phyloP scores from a whole-genome alignment of 30 jellyfish, hydroid and myxozoan species.

The Aurelia sp. region DNA sequence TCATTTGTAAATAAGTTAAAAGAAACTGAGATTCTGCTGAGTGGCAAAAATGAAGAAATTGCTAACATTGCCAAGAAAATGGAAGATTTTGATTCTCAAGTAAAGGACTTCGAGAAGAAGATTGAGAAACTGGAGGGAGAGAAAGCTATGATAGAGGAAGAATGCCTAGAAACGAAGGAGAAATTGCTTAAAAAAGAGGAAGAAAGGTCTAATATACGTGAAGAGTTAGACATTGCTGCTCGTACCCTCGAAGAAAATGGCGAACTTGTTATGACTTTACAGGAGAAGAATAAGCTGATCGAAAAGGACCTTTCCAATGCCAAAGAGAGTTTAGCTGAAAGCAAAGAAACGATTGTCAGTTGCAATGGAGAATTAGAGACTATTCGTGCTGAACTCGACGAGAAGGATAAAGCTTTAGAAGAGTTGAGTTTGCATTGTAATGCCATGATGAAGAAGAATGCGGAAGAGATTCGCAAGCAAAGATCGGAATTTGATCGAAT shows the following conservation, averaged over 20 bases:
- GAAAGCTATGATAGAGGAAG: too few species aligned
- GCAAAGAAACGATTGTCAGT: not conserved
- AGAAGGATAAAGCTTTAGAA: not conserved
- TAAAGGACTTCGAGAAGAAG: too few species aligned
- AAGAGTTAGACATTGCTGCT: too few species aligned
- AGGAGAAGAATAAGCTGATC: not conserved
- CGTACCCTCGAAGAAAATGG: not conserved
- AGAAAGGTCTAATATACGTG: too few species aligned
- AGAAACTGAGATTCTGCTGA: too few species aligned
- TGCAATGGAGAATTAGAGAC: not conserved
- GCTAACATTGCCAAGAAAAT: too few species aligned
- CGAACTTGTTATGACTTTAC: not conserved
- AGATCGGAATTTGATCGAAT: conserved; percentile 3
- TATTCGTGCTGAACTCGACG: not conserved
- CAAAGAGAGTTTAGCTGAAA: not conserved
- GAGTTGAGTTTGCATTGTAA: not conserved
- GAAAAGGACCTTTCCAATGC: not conserved
- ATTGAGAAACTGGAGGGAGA: too few species aligned
- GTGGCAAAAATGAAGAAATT: too few species aligned
- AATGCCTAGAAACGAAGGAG: too few species aligned
- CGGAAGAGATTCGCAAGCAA: conserved; percentile 3
- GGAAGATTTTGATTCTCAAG: too few species aligned
- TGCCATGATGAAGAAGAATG: not conserved
- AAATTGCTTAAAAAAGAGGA: too few species aligned
- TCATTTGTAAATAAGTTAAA: too few species aligned